Evolutionary conservation across 2,888 invertebrate genomes (phyloP).

Genomic region (Nemoura dubitans): DNA sequence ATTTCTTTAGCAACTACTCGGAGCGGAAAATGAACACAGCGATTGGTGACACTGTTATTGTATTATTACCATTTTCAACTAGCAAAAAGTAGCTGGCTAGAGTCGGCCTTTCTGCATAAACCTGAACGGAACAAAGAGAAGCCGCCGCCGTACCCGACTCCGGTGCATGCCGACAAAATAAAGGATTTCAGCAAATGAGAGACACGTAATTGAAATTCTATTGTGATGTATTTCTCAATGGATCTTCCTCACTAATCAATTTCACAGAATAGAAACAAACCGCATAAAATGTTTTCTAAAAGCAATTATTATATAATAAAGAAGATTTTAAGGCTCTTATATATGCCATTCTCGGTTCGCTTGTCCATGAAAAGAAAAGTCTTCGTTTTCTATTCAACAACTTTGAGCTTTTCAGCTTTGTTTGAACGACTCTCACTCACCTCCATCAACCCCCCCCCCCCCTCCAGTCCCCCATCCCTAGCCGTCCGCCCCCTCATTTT

Average conservation of each 20-base stretch:
- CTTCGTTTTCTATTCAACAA: conserved; percentile 20
- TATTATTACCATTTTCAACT: background rate
- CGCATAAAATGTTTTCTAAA: conserved; percentile 26
- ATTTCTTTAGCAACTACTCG: background rate
- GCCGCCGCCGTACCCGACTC: background rate
- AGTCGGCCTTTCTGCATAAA: background rate
- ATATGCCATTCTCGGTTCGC: conserved; percentile 8
- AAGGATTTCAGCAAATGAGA: conserved; percentile 22
- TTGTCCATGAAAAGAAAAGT: conserved; percentile 20
- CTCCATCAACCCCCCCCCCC: conserved; percentile 27
- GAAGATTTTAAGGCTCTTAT: conserved; percentile 26
- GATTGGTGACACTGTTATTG: background rate
- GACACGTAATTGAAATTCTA: conserved; percentile 36
- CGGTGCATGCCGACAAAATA: background rate
- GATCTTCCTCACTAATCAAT: conserved; percentile 21
- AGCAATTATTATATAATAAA: conserved; percentile 29
- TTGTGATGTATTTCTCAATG: conserved; percentile 26
- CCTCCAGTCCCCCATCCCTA: conserved; percentile 16
- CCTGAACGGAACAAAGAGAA: background rate
- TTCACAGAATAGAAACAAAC: conserved; percentile 20
- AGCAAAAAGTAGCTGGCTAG: background rate
- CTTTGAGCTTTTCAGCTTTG: conserved; percentile 35
- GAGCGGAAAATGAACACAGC: conserved; percentile 7
- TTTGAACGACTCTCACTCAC: conserved; percentile 37
- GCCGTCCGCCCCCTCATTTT: conserved; percentile 26